Evolutionary conservation across 2,888 invertebrate species (phyloP).

Genomic region (Argynnis bischoffii): DNA sequence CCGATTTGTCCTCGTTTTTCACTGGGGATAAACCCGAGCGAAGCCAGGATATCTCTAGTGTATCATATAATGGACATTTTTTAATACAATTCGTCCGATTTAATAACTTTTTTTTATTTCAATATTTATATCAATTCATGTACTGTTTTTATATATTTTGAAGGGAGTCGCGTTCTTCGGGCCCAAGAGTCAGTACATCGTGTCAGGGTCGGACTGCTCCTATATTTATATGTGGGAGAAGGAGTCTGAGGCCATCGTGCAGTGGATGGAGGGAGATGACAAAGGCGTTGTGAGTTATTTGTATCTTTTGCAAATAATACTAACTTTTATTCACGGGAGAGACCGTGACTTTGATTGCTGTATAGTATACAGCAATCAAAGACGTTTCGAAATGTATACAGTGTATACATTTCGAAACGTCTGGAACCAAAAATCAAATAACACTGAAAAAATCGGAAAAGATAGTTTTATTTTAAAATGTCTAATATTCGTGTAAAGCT

Average conservation of each 20-base stretch:
- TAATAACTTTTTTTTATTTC: not conserved
- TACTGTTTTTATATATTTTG: not conserved
- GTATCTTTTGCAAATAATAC: not conserved
- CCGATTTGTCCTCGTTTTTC: too few relatives aligned
- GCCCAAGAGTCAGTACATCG: constrained; percentile 92
- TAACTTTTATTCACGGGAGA: not conserved
- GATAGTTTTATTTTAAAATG: too few relatives aligned
- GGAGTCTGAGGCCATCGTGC: constrained; percentile 92
- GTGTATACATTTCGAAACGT: too few relatives aligned
- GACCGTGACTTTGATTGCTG: too few relatives aligned
- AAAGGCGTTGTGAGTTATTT: constrained; percentile 89
- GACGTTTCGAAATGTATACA: too few relatives aligned
- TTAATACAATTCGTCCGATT: not conserved
- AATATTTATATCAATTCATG: not conserved
- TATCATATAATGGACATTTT: too few relatives aligned
- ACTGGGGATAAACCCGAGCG: too few relatives aligned
- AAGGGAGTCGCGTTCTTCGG: constrained; percentile 96
- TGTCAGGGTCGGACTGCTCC: constrained; percentile 97
- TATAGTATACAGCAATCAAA: too few relatives aligned
- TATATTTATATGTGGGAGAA: constrained; percentile 95
- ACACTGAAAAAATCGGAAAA: too few relatives aligned
- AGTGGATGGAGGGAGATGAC: constrained; percentile 91
- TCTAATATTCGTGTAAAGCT: too few relatives aligned
- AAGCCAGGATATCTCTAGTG: too few relatives aligned
- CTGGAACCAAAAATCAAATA: too few relatives aligned